A percentile compares a stretch with the other conserved stretches of the same genome.
These are phyloP conservation scores for Alligator mississippiensis DNA, from an alignment of 2,113 vertebrate genomes.

Conservation along the genomic window DNA sequence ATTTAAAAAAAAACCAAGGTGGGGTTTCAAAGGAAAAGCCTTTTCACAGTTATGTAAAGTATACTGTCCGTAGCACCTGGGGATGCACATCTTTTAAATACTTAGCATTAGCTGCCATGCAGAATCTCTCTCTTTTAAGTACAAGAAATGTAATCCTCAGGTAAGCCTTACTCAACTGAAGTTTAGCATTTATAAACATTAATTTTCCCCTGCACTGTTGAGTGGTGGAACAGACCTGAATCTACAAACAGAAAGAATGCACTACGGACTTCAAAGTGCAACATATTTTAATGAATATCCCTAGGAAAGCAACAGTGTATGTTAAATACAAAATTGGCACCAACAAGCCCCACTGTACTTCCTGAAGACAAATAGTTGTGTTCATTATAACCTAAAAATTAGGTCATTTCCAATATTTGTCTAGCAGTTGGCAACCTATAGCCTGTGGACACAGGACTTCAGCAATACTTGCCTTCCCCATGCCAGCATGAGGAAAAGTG, in stretches of 20 bases:
- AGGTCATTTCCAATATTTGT: not conserved
- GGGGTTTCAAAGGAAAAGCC: fast-evolving
- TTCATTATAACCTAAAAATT: not conserved
- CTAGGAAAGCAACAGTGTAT: not conserved
- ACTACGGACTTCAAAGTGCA: not conserved
- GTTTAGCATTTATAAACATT: not conserved
- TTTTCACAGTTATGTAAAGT: not conserved
- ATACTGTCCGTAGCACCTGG: not conserved
- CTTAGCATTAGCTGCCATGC: not conserved
- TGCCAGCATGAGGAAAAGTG: no score
- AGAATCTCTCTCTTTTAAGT: not conserved
- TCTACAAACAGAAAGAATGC: not conserved
- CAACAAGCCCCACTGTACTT: not conserved
- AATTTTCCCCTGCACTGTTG: not conserved
- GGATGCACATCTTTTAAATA: not conserved
- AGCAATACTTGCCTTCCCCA: no score
- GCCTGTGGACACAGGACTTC: no score
- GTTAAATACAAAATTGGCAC: not conserved
- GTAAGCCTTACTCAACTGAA: not conserved
- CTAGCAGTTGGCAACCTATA: no score
- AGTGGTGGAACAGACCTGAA: fast-evolving
- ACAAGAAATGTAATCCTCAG: not conserved
- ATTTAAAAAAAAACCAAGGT: no score
- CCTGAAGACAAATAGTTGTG: not conserved
- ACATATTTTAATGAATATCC: not conserved